Conservation (phyloP, 2,888 invertebrate species). For the Latrodectus elegans region DNA sequence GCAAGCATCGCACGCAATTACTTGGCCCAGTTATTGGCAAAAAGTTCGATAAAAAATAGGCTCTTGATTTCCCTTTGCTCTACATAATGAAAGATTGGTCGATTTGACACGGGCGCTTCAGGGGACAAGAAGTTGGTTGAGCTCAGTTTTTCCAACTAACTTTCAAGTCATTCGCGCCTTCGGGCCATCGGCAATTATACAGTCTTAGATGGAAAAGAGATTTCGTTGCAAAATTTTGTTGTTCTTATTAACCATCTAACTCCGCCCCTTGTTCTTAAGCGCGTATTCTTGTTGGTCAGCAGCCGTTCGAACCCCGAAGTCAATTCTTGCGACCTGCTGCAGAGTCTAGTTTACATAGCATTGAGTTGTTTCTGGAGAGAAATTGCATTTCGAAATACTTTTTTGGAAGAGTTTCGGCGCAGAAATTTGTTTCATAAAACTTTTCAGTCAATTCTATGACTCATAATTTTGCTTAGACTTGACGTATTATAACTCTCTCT, state of each 20-base stretch:
- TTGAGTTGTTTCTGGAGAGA: no score
- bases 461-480: no score
- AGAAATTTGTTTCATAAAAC: no score
- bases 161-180: constrained; percentile 25
- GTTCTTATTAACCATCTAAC: not conserved
- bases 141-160: constrained; percentile 24
- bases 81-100: constrained; percentile 63
- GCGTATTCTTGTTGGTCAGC: not conserved
- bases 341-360: not conserved
- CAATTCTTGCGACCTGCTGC: not conserved
- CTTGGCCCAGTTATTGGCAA: constrained; percentile 61
- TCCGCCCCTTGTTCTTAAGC: not conserved
- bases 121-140: constrained; percentile 32
- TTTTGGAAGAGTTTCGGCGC: no score
- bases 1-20: constrained; percentile 64
- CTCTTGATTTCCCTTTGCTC: constrained; percentile 62
- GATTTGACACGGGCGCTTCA: constrained; percentile 25
- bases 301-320: not conserved
- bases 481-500: no score
- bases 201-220: constrained; percentile 27
- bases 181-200: constrained; percentile 52
- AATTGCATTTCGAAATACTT: no score
- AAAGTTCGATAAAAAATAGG: constrained; percentile 49
- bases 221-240: constrained; percentile 31
- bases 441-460: no score